Conservation (phyloP, 2,888 invertebrate genomes). For the Marronus borbonicus region DNA sequence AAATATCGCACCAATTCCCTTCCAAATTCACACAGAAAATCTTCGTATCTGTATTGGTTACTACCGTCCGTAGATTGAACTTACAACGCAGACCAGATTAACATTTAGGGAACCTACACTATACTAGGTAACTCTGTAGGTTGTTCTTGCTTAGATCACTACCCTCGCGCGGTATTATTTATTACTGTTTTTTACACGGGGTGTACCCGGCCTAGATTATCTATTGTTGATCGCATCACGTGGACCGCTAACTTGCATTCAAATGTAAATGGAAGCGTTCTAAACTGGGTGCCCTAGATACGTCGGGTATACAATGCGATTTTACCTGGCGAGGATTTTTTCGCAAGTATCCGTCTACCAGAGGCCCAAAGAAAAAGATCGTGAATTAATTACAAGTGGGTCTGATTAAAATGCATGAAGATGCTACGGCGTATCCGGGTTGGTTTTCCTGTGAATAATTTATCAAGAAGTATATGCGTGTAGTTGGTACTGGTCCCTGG, state of each 20-base stretch:
- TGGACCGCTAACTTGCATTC: conserved; percentile 60
- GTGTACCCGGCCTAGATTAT: conserved; percentile 57
- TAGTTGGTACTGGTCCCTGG: background rate
- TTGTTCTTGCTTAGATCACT: conserved; percentile 52
- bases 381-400: conserved; percentile 55
- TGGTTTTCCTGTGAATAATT: conserved; percentile 39
- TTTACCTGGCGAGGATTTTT: conserved; percentile 52
- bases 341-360: conserved; percentile 47
- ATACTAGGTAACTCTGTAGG: conserved; percentile 26
- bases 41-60: background rate
- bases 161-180: conserved; percentile 58
- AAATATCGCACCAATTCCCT: no score
- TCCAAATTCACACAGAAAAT: background rate
- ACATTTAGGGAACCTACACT: background rate
- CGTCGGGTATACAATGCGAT: conserved; percentile 54
- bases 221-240: conserved; percentile 59
- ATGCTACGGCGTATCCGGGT: conserved; percentile 50
- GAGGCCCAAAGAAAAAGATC: conserved; percentile 27
- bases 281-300: conserved; percentile 60
- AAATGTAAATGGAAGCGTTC: conserved; percentile 60
- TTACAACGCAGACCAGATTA: no score
- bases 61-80: conserved; percentile 3
- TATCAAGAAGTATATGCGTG: background rate
- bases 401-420: conserved; percentile 54
- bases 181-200: conserved; percentile 58